A percentile compares a stretch with the other conserved stretches of the same genome.
Evolutionary conservation across 2,113 vertebrate species (phyloP).

Genomic region (Nyctibius bracteatus): DNA sequence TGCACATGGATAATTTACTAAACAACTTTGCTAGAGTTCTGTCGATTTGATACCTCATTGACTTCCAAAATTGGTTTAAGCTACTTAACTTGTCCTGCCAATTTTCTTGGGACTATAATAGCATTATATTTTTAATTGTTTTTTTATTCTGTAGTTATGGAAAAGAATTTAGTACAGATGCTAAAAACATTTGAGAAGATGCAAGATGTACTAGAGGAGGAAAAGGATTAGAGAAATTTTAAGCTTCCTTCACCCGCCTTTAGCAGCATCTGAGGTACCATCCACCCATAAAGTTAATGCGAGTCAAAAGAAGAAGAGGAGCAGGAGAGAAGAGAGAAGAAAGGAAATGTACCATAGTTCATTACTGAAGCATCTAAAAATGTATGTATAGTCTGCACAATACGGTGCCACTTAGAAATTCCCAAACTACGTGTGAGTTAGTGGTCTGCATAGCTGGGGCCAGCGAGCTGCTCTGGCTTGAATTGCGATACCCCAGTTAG

Average conservation of each 20-base stretch:
- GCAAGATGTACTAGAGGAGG: background rate
- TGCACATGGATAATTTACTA: background rate
- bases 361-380: background rate
- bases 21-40: background rate
- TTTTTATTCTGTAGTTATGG: background rate
- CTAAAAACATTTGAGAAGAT: background rate
- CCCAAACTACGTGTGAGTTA: background rate
- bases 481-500: background rate
- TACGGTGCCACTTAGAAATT: background rate
- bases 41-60: background rate
- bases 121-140: background rate
- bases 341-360: background rate
- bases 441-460: background rate
- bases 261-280: background rate
- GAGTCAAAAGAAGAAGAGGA: background rate
- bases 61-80: constrained; percentile 14
- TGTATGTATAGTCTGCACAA: background rate
- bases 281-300: background rate
- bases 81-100: background rate
- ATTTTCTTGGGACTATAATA: background rate
- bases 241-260: background rate
- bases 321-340: background rate
- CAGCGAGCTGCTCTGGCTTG: fast-evolving
- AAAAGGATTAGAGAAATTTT: background rate
- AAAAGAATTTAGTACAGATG: background rate